A percentile compares a stretch with the other conserved stretches of the same genome.
These are phyloP conservation scores for Phengaris arion DNA, from an alignment of 2,888 invertebrate species.

Conservation along the genomic window DNA sequence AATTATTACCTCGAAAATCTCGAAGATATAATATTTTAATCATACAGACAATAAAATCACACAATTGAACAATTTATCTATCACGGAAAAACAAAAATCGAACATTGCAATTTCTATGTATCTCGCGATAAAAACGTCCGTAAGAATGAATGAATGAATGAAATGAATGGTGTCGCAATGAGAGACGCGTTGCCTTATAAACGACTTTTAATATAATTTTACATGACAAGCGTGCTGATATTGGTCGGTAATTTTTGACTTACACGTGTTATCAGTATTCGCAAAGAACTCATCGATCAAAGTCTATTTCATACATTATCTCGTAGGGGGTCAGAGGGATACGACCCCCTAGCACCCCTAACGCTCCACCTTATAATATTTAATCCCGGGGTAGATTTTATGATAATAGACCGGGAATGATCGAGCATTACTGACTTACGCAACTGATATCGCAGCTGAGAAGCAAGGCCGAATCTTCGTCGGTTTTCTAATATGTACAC, in stretches of 20 bases:
- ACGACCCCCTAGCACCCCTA: slow-evolving; percentile 45
- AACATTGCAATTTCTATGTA: background rate
- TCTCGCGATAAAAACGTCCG: background rate
- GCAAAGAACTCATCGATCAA: slow-evolving; percentile 53
- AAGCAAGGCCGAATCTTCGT: too few relatives aligned
- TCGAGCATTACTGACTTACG: slow-evolving; percentile 47
- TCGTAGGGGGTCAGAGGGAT: slow-evolving; percentile 33
- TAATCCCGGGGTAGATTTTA: slow-evolving; percentile 54
- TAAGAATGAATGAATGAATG: too few relatives aligned
- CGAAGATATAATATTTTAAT: too few relatives aligned
- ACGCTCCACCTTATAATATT: slow-evolving; percentile 51
- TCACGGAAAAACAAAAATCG: background rate
- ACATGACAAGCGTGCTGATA: background rate
- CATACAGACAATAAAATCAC: background rate
- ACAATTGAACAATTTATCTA: background rate
- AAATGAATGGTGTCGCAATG: background rate
- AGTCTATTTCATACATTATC: slow-evolving; percentile 47
- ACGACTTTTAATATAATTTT: slow-evolving; percentile 20
- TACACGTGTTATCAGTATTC: slow-evolving; percentile 34
- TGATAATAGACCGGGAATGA: slow-evolving; percentile 55
- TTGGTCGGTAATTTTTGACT: slow-evolving; percentile 31
- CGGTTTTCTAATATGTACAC: too few relatives aligned
- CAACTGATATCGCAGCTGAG: slow-evolving; percentile 34
- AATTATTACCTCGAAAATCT: too few relatives aligned
- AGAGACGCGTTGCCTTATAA: background rate